phyloP scores from a whole-genome alignment of 2,113 vertebrate species.

The Cyphomyrus plagiostoma region DNA sequence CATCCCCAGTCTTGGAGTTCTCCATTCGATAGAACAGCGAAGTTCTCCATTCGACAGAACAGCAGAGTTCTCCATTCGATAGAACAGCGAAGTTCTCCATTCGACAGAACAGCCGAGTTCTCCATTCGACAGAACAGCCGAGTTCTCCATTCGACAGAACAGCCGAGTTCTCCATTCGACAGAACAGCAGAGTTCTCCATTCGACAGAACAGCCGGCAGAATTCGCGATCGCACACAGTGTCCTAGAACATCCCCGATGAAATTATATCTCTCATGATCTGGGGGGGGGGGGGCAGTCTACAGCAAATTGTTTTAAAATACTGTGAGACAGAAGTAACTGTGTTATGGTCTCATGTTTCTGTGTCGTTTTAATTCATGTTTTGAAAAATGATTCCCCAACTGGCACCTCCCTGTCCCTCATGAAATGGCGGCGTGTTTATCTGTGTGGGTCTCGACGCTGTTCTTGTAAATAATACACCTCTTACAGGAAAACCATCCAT shows the following conservation, averaged over 20 bases:
- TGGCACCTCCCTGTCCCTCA: slow-evolving; percentile 43
- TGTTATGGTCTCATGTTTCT: slow-evolving; percentile 3
- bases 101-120: background rate
- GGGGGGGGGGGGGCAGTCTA: background rate
- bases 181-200: background rate
- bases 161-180: background rate
- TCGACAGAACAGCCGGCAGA: background rate
- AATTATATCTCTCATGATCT: background rate
- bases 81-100: background rate
- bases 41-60: background rate
- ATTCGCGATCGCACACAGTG: background rate
- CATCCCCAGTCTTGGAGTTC: background rate
- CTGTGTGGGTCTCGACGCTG: slow-evolving; percentile 36
- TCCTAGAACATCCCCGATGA: background rate
- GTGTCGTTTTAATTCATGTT: slow-evolving; percentile 26
- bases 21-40: background rate
- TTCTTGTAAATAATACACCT: slow-evolving; percentile 55
- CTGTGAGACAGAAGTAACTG: background rate
- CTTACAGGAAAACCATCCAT: slow-evolving; percentile 53
- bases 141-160: background rate
- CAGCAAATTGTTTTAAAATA: slow-evolving; percentile 11
- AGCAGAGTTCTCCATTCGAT: background rate
- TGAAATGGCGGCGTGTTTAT: slow-evolving; percentile 51
- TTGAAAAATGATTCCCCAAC: slow-evolving; percentile 50
- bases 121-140: background rate